Evolutionary conservation across 2,113 vertebrate species (phyloP).

Genomic region (Amia ocellicauda): DNA sequence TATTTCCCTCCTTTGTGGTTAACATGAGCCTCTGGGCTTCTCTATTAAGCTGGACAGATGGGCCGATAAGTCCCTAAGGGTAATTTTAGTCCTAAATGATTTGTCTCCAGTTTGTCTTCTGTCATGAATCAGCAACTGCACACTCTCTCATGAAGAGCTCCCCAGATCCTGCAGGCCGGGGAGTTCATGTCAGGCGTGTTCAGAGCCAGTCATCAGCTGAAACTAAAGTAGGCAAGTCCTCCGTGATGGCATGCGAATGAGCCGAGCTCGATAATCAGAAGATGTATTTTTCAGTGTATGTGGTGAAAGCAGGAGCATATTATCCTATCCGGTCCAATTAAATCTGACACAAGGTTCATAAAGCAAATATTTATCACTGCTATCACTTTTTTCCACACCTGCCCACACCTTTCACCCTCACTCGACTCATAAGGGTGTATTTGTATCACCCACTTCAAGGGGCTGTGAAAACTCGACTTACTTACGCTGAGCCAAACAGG

Average conservation of each 20-base stretch:
- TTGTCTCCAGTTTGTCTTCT: conserved; percentile 67
- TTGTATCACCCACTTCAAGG: background rate
- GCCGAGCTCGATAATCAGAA: background rate
- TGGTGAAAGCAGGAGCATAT: conserved; percentile 3
- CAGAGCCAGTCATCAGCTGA: no score
- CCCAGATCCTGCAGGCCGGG: conserved; percentile 47
- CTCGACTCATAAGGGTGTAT: background rate
- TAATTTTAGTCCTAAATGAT: conserved; percentile 75
- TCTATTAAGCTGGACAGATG: conserved; percentile 58
- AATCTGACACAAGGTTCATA: background rate
- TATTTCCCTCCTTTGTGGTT: conserved; percentile 43
- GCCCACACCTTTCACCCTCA: background rate
- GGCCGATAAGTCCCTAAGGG: conserved; percentile 62
- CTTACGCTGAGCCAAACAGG: no score
- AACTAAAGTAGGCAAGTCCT: conserved; percentile 17
- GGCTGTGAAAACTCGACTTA: no score
- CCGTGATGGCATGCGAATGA: background rate
- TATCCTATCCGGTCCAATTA: background rate
- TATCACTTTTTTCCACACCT: background rate
- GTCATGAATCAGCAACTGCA: conserved; percentile 54
- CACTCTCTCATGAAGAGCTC: conserved; percentile 46
- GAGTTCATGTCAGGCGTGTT: conserved; percentile 58
- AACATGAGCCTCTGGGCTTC: conserved; percentile 64
- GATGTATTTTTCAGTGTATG: background rate
- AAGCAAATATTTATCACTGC: background rate